Conservation (phyloP, 2,113 vertebrate species). For the Anarhynchus alexandrinus region DNA sequence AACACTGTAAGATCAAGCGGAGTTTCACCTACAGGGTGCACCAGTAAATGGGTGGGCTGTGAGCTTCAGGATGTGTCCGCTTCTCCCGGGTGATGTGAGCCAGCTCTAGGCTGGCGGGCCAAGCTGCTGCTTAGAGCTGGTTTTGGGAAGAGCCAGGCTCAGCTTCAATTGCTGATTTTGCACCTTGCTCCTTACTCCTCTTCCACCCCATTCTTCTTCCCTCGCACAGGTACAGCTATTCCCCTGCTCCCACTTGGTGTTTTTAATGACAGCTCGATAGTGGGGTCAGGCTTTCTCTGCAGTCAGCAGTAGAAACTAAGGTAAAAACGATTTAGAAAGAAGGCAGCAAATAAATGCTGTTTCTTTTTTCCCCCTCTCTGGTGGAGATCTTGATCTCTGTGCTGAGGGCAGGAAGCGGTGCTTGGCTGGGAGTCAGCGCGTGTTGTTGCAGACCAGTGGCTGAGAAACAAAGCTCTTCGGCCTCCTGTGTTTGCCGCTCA, state of each 20-base stretch:
- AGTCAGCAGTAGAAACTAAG: neutral
- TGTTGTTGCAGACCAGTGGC: neutral
- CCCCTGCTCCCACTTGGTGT: neutral
- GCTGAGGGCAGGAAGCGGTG: neutral
- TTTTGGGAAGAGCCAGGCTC: neutral
- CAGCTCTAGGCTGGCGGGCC: neutral
- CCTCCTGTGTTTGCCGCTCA: neutral
- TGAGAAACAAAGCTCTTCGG: neutral
- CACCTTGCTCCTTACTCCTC: neutral
- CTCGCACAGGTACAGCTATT: rapidly evolving
- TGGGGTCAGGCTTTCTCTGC: neutral
- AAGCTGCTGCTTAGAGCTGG: neutral
- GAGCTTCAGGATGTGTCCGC: neutral
- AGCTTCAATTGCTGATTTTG: neutral
- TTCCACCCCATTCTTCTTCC: neutral
- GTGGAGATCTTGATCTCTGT: neutral
- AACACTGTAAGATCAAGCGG: neutral
- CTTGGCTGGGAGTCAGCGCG: neutral
- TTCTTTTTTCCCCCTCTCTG: neutral
- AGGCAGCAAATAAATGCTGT: neutral
- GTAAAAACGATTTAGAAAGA: neutral
- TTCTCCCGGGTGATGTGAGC: neutral
- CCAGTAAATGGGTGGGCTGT: neutral
- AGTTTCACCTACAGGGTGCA: neutral
- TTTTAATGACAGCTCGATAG: neutral